Evolutionary conservation across 2,888 invertebrate genomes (phyloP).

Genomic region (Leptinotarsa juncta): DNA sequence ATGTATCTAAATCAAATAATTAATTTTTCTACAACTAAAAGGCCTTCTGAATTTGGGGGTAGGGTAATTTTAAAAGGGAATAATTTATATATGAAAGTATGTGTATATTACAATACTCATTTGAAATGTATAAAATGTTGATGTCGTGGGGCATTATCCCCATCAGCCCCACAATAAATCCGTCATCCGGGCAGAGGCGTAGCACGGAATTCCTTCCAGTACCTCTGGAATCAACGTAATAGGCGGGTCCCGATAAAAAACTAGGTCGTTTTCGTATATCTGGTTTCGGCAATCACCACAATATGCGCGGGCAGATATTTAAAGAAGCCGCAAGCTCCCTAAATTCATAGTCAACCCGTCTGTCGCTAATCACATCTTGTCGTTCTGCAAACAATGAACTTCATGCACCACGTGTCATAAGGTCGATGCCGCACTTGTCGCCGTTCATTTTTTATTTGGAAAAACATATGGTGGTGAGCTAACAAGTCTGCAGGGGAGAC

Average conservation of each 20-base stretch:
- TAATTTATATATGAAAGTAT: no score
- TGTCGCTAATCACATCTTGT: slow-evolving; percentile 4
- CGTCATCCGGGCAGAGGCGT: no score
- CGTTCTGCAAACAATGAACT: slow-evolving; percentile 19
- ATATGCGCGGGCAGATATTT: slow-evolving; percentile 2
- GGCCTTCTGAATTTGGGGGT: no score
- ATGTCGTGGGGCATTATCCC: no score
- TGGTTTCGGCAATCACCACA: slow-evolving; percentile 4
- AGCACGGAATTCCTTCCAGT: not conserved
- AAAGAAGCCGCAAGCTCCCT: not conserved
- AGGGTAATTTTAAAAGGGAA: no score
- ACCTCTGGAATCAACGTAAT: not conserved
- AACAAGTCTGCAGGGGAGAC: slow-evolving; percentile 11
- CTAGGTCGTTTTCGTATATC: not conserved
- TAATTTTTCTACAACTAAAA: no score
- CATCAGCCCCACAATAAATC: no score
- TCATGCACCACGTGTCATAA: slow-evolving; percentile 6
- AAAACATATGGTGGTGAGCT: slow-evolving; percentile 5
- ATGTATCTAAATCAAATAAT: no score
- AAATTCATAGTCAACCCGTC: slow-evolving; percentile 3
- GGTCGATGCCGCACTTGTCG: slow-evolving; percentile 9
- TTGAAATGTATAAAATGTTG: no score
- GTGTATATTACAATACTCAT: no score
- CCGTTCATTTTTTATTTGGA: not conserved
- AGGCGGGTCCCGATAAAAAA: not conserved